These are phyloP conservation scores for Onychomys leucogaster DNA, from an alignment of 2,797 vertebrate genomes.

Conservation along the genomic window DNA sequence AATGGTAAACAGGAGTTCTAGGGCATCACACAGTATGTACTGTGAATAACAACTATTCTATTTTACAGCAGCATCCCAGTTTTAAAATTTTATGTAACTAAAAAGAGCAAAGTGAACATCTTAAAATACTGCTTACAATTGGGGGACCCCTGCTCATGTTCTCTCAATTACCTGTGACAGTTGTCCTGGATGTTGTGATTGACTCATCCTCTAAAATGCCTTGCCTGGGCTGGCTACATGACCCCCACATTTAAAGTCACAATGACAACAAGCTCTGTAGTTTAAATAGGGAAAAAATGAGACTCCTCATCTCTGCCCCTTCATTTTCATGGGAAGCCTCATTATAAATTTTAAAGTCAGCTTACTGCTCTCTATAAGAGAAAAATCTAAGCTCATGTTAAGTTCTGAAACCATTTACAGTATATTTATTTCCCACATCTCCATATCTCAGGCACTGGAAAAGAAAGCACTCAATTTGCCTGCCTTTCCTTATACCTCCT, in stretches of 20 bases:
- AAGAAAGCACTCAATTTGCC: not conserved
- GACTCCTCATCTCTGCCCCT: slow-evolving; percentile 21
- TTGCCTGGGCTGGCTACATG: slow-evolving; percentile 72
- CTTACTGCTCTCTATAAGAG: not conserved
- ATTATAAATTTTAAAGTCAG: slow-evolving; percentile 21
- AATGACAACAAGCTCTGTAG: slow-evolving; percentile 14
- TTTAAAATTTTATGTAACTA: slow-evolving; percentile 87
- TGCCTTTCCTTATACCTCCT: not conserved
- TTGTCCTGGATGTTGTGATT: slow-evolving; percentile 78
- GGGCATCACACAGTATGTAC: slow-evolving; percentile 93
- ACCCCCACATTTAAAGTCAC: slow-evolving; percentile 27
- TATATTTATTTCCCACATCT: not conserved
- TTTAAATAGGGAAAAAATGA: slow-evolving; percentile 72
- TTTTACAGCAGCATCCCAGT: slow-evolving; percentile 87
- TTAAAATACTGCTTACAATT: slow-evolving; percentile 86
- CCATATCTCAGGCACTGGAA: not conserved
- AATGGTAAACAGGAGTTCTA: slow-evolving; percentile 98
- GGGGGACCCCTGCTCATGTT: slow-evolving; percentile 81
- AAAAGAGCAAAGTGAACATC: slow-evolving; percentile 85
- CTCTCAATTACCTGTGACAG: slow-evolving; percentile 76
- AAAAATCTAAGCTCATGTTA: not conserved
- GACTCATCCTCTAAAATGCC: slow-evolving; percentile 73
- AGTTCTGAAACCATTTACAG: not conserved
- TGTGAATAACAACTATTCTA: slow-evolving; percentile 88
- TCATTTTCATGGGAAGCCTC: not conserved